These are phyloP conservation scores for Tetrax tetrax DNA, from an alignment of 2,113 vertebrate species.

Conservation along the genomic window DNA sequence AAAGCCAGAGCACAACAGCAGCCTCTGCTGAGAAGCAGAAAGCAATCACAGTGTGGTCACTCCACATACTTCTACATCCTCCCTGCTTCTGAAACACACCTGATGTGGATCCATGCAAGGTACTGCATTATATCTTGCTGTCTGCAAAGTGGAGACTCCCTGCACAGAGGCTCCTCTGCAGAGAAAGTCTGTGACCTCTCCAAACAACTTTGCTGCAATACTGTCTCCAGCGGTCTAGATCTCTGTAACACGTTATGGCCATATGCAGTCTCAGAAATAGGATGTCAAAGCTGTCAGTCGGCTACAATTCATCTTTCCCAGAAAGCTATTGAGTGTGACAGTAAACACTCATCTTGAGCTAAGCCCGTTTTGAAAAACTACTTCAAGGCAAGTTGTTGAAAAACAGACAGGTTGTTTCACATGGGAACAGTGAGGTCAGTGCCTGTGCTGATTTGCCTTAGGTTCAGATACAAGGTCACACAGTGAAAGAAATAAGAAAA, in stretches of 20 bases:
- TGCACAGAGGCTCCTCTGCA: neutral
- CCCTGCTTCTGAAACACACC: neutral
- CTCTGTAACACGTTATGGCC: neutral
- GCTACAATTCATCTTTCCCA: neutral
- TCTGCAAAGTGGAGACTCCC: neutral
- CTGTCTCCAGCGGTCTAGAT: neutral
- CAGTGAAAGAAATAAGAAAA: neutral
- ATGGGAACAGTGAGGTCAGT: neutral
- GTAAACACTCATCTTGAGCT: neutral
- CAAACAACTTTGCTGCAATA: neutral
- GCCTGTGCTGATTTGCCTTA: neutral
- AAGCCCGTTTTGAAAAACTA: neutral
- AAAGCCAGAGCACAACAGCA: neutral
- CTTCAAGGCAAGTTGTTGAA: slow-evolving; percentile 7
- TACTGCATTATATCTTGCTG: neutral
- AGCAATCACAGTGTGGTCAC: neutral
- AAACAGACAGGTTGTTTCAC: neutral
- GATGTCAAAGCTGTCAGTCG: neutral
- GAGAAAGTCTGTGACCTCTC: neutral
- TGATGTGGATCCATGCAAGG: neutral
- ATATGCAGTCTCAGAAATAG: neutral
- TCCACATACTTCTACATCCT: accelerated
- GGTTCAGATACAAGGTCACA: slow-evolving; percentile 20
- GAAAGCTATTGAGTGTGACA: slow-evolving; percentile 10
- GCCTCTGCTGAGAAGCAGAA: neutral